These are phyloP conservation scores for Archocentrus centrarchus DNA, from an alignment of 2,113 vertebrate species.

Conservation along the genomic window DNA sequence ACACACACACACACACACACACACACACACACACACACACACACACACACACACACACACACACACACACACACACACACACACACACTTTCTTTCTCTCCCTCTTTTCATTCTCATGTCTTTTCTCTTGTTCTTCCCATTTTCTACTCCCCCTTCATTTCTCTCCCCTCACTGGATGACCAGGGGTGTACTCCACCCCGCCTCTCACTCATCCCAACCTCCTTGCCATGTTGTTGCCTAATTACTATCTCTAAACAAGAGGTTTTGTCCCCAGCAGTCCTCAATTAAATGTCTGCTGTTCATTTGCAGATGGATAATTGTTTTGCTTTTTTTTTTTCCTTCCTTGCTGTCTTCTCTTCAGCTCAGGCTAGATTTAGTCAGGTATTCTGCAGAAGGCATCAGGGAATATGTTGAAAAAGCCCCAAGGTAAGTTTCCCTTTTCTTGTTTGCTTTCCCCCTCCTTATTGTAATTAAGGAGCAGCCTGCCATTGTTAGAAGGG, in stretches of 20 bases:
- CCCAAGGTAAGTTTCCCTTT: slow-evolving; percentile 47
- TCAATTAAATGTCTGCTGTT: slow-evolving; percentile 63
- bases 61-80: slow-evolving; percentile 25
- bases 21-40: slow-evolving; percentile 15
- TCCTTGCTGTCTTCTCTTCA: slow-evolving; percentile 41
- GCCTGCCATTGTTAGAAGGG: slow-evolving; percentile 33
- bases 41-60: slow-evolving; percentile 21
- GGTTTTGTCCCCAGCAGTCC: slow-evolving; percentile 55
- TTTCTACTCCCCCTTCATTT: slow-evolving; percentile 35
- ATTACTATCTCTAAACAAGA: slow-evolving; percentile 65
- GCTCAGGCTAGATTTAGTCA: slow-evolving; percentile 59
- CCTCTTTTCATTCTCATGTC: slow-evolving; percentile 34
- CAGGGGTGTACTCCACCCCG: slow-evolving; percentile 35
- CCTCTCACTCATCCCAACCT: slow-evolving; percentile 34
- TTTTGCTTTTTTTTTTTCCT: slow-evolving; percentile 2
- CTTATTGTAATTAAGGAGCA: slow-evolving; percentile 63
- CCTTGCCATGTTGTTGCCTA: slow-evolving; percentile 52
- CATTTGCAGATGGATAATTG: slow-evolving; percentile 66
- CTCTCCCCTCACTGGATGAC: slow-evolving; percentile 40
- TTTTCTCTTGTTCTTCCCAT: slow-evolving; percentile 31
- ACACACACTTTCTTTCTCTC: slow-evolving; percentile 15
- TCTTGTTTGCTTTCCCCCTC: neutral
- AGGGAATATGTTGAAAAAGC: slow-evolving; percentile 50
- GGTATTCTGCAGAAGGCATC: slow-evolving; percentile 56
- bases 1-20: slow-evolving; percentile 19